A percentile compares a stretch with the other conserved stretches of the same genome.
Conservation (phyloP, 2,888 invertebrate species). For the Phlogophora meticulosa region DNA sequence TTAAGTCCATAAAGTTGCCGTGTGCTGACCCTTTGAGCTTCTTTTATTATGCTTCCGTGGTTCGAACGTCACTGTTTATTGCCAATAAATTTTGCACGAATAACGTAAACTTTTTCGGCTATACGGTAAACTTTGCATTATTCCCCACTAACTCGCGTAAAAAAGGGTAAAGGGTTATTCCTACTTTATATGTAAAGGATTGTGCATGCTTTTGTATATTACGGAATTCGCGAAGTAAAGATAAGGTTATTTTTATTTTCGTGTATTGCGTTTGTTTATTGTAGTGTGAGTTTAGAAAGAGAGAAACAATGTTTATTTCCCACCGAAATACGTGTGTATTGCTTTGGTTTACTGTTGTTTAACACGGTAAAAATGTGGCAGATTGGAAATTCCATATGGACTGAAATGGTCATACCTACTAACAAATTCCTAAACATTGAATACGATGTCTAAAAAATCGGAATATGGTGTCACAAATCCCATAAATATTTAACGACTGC, state of each 20-base stretch:
- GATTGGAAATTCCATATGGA: not conserved
- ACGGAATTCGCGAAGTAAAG: slow-evolving; percentile 38
- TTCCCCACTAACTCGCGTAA: slow-evolving; percentile 62
- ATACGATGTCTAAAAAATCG: slow-evolving; percentile 11
- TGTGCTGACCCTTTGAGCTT: slow-evolving; percentile 75
- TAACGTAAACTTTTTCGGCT: slow-evolving; percentile 77
- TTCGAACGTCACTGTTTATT: slow-evolving; percentile 80
- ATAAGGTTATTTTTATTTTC: slow-evolving; percentile 48
- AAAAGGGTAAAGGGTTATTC: slow-evolving; percentile 62
- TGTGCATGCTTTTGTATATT: slow-evolving; percentile 50
- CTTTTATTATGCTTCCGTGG: slow-evolving; percentile 79
- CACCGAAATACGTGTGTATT: too few relatives aligned
- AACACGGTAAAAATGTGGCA: not conserved
- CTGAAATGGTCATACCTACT: not conserved
- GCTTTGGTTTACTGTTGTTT: slow-evolving; percentile 19
- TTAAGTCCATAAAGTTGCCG: slow-evolving; percentile 79
- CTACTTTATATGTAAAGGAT: slow-evolving; percentile 64
- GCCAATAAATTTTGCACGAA: slow-evolving; percentile 80
- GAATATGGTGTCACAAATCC: slow-evolving; percentile 22
- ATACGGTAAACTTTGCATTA: slow-evolving; percentile 72
- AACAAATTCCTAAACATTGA: too few relatives aligned
- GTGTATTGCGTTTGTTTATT: slow-evolving; percentile 25
- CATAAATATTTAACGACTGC: slow-evolving; percentile 46
- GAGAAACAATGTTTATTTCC: too few relatives aligned
- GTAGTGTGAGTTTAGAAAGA: not conserved